Evolutionary conservation across 2,888 invertebrate genomes (phyloP).

Genomic region (Spialia ferax): DNA sequence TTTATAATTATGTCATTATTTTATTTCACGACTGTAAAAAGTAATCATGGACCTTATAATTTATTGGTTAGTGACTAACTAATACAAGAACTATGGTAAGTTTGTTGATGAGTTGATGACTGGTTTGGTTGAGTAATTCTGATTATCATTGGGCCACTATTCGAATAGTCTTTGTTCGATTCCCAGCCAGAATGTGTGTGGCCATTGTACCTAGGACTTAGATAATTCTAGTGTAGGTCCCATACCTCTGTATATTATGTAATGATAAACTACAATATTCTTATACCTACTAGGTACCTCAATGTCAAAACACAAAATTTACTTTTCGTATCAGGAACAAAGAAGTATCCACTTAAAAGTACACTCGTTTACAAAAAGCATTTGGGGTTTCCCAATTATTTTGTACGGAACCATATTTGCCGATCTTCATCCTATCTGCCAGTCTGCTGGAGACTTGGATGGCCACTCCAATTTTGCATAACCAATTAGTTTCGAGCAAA

Average conservation of each 20-base stretch:
- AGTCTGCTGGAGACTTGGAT: slow-evolving; percentile 78
- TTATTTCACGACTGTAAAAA: too few species aligned
- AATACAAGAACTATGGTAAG: too few species aligned
- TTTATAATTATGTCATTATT: background rate
- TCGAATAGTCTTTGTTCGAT: too few species aligned
- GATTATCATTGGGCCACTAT: too few species aligned
- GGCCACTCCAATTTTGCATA: slow-evolving; percentile 82
- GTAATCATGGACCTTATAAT: too few species aligned
- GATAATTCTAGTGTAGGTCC: too few species aligned
- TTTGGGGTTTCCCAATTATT: slow-evolving; percentile 68
- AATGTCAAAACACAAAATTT: background rate
- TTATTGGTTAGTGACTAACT: too few species aligned
- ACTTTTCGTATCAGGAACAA: slow-evolving; percentile 17
- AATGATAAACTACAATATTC: background rate
- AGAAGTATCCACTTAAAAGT: slow-evolving; percentile 47
- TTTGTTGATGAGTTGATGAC: too few species aligned
- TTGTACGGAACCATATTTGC: slow-evolving; percentile 64
- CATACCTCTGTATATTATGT: background rate
- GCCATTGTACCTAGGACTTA: too few species aligned
- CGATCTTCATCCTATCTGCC: slow-evolving; percentile 70
- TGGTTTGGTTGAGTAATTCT: too few species aligned
- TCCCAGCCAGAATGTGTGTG: too few species aligned
- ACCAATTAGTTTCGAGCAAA: slow-evolving; percentile 81
- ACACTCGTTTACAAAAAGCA: slow-evolving; percentile 52
- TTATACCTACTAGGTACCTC: too few species aligned